phyloP scores from a whole-genome alignment of 2,888 invertebrate genomes.

The Orthosia gracilis region DNA sequence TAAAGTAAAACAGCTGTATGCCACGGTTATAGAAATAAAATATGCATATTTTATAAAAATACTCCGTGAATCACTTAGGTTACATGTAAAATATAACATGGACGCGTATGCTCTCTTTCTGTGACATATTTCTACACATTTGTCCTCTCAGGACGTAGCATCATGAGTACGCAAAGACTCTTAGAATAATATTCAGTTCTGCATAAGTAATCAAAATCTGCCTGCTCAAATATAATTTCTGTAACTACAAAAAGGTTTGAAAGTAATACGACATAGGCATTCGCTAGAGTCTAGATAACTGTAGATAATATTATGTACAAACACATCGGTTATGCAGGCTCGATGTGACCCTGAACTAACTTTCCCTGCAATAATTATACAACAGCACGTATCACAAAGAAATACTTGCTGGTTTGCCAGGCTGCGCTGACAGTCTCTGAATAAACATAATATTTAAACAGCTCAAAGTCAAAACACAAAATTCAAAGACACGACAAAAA shows the following conservation, averaged over 20 bases:
- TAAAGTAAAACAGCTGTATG: constrained; percentile 53
- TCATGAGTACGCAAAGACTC: not conserved
- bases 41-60: constrained; percentile 33
- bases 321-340: constrained; percentile 31
- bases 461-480: constrained; percentile 47
- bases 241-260: not conserved
- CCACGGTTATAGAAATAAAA: constrained; percentile 19
- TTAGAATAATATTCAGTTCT: not conserved
- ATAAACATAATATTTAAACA: constrained; percentile 46
- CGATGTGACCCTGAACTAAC: constrained; percentile 58
- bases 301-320: constrained; percentile 1
- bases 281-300: constrained; percentile 27
- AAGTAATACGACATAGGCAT: not conserved
- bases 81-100: constrained; percentile 14
- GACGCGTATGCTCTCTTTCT: not conserved
- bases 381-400: constrained; percentile 42
- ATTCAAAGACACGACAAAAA: constrained; percentile 27
- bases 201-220: not conserved
- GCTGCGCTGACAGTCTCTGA: constrained; percentile 19
- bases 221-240: not conserved
- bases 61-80: constrained; percentile 44
- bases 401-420: constrained; percentile 31
- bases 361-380: constrained; percentile 56
- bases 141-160: too few relatives aligned
- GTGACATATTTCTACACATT: not conserved